Evolutionary conservation across 2,888 invertebrate genomes (phyloP), one percentile per base, ranked within the genome.

Genomic region (Acleris emargana): DNA sequence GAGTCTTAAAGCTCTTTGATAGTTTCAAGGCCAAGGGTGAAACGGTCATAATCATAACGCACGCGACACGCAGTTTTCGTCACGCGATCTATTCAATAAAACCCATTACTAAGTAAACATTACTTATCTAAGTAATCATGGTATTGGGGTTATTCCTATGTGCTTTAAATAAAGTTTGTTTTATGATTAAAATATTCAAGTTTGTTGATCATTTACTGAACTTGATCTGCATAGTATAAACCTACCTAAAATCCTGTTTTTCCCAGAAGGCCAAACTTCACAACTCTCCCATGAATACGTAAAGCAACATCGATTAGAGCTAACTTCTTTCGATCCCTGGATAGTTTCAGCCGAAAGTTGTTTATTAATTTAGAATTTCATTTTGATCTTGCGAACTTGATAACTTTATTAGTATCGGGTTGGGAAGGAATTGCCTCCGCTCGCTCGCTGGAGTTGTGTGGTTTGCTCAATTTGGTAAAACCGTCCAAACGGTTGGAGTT

Each of bases 361-460:
- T 61, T 66, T 61, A 61, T 61, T 66, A 66, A 66, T 66, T 66
- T 57, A 57, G 60, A 66, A 66, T 52, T 60, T 60, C 60, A 66
- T 61, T 60, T 66, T 61, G 66, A 61, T 52, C 66, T 64, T 51
- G 45, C 51, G n/a, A 66, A 66, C 55, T 66, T 25, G 45, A 38
- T 52, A 57, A 66, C 55, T 61, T 18, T 47, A 47, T 64, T 64
- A 59, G 53, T 22, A 47, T 58, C 49, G 42, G 54, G 47, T 49
- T 49, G 32, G 57, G 38, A 20, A 57, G 51, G 51, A 57, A 57
- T 52, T 62, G 62, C 62, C 20, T 57, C 49, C 32, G 43, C 42
- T 62, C 6, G 25, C 43, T 64, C 54, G 28, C 50, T 54, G n/a
- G 28, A n/a, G 49, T 20, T 59, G 45, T 50, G 50, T 60, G 58